phyloP scores from a whole-genome alignment of 2,888 invertebrate genomes.

The Mellilla xanthometata region DNA sequence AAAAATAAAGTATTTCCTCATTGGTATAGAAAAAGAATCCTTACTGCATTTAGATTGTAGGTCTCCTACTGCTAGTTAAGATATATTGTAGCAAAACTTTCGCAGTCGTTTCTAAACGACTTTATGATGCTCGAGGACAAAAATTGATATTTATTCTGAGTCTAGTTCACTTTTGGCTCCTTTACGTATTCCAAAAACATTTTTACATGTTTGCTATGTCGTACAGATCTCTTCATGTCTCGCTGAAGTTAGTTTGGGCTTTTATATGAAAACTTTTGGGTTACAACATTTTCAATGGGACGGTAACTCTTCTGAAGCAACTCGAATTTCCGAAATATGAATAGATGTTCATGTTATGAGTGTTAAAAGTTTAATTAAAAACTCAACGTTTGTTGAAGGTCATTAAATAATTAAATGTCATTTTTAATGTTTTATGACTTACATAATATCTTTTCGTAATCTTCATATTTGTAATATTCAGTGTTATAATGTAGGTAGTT shows the following conservation, averaged over 20 bases:
- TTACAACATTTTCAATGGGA: neutral
- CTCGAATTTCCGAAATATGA: neutral
- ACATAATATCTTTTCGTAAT: too few relatives aligned
- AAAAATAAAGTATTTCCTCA: too few relatives aligned
- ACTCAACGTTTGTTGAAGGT: too few relatives aligned
- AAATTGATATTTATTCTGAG: conserved; percentile 64
- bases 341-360: too few relatives aligned
- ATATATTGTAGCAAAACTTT: conserved; percentile 17
- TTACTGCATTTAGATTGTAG: conserved; percentile 1
- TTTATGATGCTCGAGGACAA: conserved; percentile 56
- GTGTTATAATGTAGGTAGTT: too few relatives aligned
- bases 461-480: too few relatives aligned
- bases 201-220: conserved; percentile 12
- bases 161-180: conserved; percentile 22
- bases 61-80: neutral
- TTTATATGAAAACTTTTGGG: conserved; percentile 10
- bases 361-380: too few relatives aligned
- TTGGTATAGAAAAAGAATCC: too few relatives aligned
- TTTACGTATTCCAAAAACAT: conserved; percentile 34
- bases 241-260: conserved; percentile 1
- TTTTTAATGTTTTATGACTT: too few relatives aligned
- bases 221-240: conserved; percentile 1
- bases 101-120: conserved; percentile 47
- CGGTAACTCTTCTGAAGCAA: neutral
- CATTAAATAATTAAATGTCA: too few relatives aligned